Conservation (phyloP, 1,140 invertebrate species). For the Hirudo medicinalis region DNA sequence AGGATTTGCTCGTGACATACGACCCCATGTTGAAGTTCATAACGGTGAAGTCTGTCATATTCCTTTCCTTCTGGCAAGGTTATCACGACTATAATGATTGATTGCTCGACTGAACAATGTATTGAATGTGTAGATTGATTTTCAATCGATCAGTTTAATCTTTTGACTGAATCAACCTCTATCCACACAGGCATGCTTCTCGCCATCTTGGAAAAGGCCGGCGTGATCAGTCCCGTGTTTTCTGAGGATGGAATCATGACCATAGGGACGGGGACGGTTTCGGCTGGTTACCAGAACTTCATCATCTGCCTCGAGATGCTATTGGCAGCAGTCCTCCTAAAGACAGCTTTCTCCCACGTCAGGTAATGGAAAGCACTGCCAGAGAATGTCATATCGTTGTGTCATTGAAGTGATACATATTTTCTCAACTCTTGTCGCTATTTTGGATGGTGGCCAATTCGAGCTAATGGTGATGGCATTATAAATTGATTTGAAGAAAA, state of each 20-base stretch:
- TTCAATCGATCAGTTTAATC: too few relatives aligned
- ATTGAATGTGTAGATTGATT: too few relatives aligned
- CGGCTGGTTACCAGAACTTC: conserved; percentile 98
- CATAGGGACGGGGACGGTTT: conserved; percentile 75
- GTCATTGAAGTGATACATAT: too few relatives aligned
- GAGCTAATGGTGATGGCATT: too few relatives aligned
- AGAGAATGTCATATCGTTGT: too few relatives aligned
- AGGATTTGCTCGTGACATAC: conserved; percentile 85
- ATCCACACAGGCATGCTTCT: conserved; percentile 65
- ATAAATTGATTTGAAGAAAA: too few relatives aligned
- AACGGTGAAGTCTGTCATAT: conserved; percentile 97
- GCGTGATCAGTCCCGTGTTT: conserved; percentile 76
- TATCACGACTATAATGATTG: conserved; percentile 25
- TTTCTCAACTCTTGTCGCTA: too few relatives aligned
- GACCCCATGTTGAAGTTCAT: conserved; percentile 98
- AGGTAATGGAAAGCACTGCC: not conserved
- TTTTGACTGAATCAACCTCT: too few relatives aligned
- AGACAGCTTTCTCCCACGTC: conserved; percentile 78
- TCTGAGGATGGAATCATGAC: conserved; percentile 56
- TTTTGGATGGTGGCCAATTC: too few relatives aligned
- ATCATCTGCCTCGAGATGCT: conserved; percentile 99
- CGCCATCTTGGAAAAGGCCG: conserved; percentile 88
- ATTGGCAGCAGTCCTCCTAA: conserved; percentile 81
- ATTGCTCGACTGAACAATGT: too few relatives aligned
- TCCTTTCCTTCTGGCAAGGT: conserved; percentile 99